Evolutionary conservation across 2,797 vertebrate species (phyloP), one percentile per base, ranked within the genome.

Genomic region (Xerus rutilus): DNA sequence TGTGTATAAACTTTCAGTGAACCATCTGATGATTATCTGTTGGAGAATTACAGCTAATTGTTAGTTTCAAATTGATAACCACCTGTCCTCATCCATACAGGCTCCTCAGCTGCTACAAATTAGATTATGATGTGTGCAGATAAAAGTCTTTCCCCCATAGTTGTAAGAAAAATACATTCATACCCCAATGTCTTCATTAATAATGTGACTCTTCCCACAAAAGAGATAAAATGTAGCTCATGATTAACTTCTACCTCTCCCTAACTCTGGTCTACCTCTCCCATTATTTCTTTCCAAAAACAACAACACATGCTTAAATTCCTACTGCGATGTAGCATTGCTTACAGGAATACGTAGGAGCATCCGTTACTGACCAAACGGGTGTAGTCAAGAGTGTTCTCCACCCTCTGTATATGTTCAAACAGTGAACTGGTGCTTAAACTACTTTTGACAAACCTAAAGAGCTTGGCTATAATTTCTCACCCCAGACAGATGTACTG

Each of bases 41-140:
- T 43, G 87, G 62, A 78, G 85, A 90, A 85, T 91, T 91, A 85
- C 6, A 79, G 59, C 43, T 93, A 74, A 94, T 69, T 92, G 88
- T 81, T 83, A 79, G 45, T 79, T 43, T 35, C 54, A 89, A 62
- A 89, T 59, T 93, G 81, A 91, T 70, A 95, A 81, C 14, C 73
- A 92, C 57, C 49, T 73, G 62, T 93, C 62, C 87, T 8, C 47
- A 87, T 8, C 10, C 47, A 87, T 11, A 64, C 17, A 32, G n/a
- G 64, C 10, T 82, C 39, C 12, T 74, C 59, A 72, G 64, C 18
- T 94, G 72, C 30, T 25, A 74, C 23, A 73, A 81, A 83, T 89
- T 73, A 86, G 21, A 92, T 90, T 83, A 65, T 52, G 3, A 49
- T 30, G 17, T 35, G 64, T 54, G 30, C 25, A 96, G 76, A 86